Evolutionary conservation across 2,113 vertebrate genomes (phyloP), one percentile per base, ranked within the genome.

Genomic region (Vanacampus margaritifer): DNA sequence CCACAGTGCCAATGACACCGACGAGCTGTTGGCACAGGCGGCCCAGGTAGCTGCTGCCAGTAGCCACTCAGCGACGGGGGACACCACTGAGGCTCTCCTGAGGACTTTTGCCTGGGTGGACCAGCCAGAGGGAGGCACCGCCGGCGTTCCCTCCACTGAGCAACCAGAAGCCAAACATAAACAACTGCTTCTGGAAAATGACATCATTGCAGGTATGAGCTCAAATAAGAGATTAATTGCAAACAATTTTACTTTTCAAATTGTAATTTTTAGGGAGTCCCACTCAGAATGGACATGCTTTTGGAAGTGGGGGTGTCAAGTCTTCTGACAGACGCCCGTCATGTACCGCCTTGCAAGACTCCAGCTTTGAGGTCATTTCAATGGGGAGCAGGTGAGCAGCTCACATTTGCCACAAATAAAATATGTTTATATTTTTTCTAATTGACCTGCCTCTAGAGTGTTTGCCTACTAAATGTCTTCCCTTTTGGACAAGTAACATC

Each of bases 301-400:
- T 24, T 46, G 46, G 8, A 24, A 48, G 16, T 11, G 48, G 21
- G 1, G 13, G 17, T 13, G 41, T 17, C 37, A n/a, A 54, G 23
- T 46, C 58, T 39, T 1, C 64, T 13, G 39, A 72, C 75, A 69
- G 66, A 73, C 56, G 59, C 19, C 5, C 63, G 10, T 78, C 79
- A 0, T 68, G 69, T 67, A 12, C 69, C 39, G 67, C 80, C 67
- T 62, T 84, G 6, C 59, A 82, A 75, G 23, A 81, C 72, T 89
- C 90, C 61, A 89, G 78, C 56, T 80, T 82, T 17, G 78, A 91
- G 71, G 86, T 93, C 64, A 91, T 93, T 61, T 92, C 92, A 46
- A 51, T 92, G 41, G 87, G 80, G 45, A 92, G 90, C 81, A 79
- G 87, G 89, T 90, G n/a, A 67, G 63, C 6, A 14, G 41, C 10